Base-by-base conservation (phyloP, 2,888 invertebrate genomes). In the Myopa testacea region DNA sequence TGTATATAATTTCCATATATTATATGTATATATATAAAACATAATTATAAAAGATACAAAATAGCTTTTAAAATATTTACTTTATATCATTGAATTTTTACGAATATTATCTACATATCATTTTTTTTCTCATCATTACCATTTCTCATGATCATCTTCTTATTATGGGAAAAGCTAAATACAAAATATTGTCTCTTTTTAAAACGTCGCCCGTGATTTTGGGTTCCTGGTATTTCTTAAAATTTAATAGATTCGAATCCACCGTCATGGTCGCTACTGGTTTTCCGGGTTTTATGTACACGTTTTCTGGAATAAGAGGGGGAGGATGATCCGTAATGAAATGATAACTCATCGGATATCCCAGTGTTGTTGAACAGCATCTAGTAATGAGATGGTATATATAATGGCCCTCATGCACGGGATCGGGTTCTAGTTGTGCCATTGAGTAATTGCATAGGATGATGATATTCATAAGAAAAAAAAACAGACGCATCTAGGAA, bases 201-300 rank as follows among this genome's bases (percentile, higher is more conserved):
- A 75, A 65, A 4, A 75, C 45, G 7, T 75, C 50, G 8, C 4
- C 50, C 16, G 19, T 16, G 14, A n/a, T 3, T 6, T n/a, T 52
- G 16, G 26, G 37, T 8, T 1, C 16, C 40, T 82, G 78, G 6
- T 72, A 81, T 34, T 82, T 83, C 8, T 78, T 79, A 34, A 85
- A 83, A 19, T 78, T 79, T 16, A 86, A 45, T 4, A 79, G 72
- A 19, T 80, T 81, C n/a, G 86, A 86, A 14, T 82, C 82, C 62
- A 86, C 69, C 14, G 37, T 80, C 8, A 83, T 67, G 3, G 80
- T 81, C 40, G 82, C 84, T 72, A 88, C 83, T 79, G 84, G 26
- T 45, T 84, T 81, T 4, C 88, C 87, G 6, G 88, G 88, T 52
- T 88, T 88, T 4, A 86, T 82, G 55, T 87, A 87, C 40, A 84